Percentiles rank a stretch among this genome's conserved stretches.
Evolutionary conservation across 2,888 invertebrate genomes (phyloP).

Genomic region (Leuctra nigra): DNA sequence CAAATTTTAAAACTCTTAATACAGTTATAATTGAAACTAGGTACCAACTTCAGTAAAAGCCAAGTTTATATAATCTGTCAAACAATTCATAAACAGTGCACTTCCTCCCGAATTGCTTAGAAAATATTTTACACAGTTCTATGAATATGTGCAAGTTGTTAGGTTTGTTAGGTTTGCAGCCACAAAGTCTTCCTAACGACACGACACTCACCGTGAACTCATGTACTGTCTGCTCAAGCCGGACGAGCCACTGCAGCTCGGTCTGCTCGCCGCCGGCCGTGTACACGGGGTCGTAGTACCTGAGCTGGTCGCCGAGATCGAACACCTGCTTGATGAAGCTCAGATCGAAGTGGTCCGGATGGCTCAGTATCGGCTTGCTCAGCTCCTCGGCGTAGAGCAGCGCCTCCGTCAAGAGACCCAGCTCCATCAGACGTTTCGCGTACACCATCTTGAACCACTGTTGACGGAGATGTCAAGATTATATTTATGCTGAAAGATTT

Average conservation of each 20-base stretch:
- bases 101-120: no score
- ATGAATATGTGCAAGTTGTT: not conserved
- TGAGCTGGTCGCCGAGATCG: constrained; percentile 53
- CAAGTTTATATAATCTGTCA: no score
- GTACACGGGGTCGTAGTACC: constrained; percentile 60
- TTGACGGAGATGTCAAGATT: no score
- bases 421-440: constrained; percentile 68
- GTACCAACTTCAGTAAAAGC: no score
- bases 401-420: constrained; percentile 72
- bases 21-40: no score
- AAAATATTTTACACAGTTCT: no score
- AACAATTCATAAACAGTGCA: no score
- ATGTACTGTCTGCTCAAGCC: constrained; percentile 42
- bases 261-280: constrained; percentile 40
- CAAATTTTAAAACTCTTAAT: no score
- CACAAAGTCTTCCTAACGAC: not conserved
- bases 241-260: constrained; percentile 53
- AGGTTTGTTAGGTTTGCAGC: not conserved
- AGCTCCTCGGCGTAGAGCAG: constrained; percentile 79
- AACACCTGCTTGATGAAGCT: constrained; percentile 39
- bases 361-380: constrained; percentile 55
- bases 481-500: no score
- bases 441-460: constrained; percentile 81
- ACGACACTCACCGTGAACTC: constrained; percentile 40
- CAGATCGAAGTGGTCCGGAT: constrained; percentile 39